Base-by-base conservation (phyloP, 2,888 invertebrate genomes). In the Alentia gelatinosa region DNA sequence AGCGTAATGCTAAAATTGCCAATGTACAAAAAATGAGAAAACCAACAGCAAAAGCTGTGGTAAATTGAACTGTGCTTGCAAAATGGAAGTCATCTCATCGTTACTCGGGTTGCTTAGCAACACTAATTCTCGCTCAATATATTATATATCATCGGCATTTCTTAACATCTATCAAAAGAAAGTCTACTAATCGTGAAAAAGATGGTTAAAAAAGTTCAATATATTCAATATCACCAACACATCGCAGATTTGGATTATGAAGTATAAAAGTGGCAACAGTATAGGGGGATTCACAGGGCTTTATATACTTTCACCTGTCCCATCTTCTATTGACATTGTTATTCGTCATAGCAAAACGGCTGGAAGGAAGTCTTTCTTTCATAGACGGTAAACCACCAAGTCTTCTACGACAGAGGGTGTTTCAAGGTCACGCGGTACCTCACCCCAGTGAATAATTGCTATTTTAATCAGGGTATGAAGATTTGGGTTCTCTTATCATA, bases 21-120 rank as follows among this genome's bases (percentile, higher is more conserved):
- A 4, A 79, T 37, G 26, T 79, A 35, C 79, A 79, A 79, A 79
- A 30, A 30, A 68, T 56, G n/a, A 19, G 56, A 30, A 68, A 68
- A 26, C 33, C 68, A 68, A 37, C 79, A 79, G 79, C 79, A 79
- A 79, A 79, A 79, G 79, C 79, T 79, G 79, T 37, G 35, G 79
- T 5, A 79, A 7, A 79, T 37, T 0, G 79, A 79, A 39, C 37
- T 26, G n/a, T 37, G 39, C 79, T 79, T 79, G 39, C 79, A 79
- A 79, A 79, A 79, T 79, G 79, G 79, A 79, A 79, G 79, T 79
- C 37, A 79, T 37, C 37, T 74, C 5, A 33, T 33, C 1, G 15
- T 74, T 26, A 33, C 74, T 74, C 30, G n/a, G 19, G n/a, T 74
- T 74, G 74, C 33, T 33, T 30, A 74, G 30, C 3, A 33, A 15